phyloP scores from a whole-genome alignment of 2,113 vertebrate genomes.

The Oryzias melastigma region DNA sequence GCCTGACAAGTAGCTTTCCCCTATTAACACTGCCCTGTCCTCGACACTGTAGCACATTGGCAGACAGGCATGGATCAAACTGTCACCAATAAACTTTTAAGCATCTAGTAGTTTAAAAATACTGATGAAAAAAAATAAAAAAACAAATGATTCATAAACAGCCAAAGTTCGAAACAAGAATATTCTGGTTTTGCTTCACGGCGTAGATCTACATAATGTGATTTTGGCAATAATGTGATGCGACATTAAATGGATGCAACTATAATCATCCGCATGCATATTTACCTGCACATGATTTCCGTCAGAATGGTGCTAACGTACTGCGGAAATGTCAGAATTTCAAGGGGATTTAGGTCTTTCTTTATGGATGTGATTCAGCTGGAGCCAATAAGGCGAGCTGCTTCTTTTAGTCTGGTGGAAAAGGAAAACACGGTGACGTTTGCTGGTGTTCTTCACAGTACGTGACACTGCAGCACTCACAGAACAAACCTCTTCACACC shows the following conservation, averaged over 20 bases:
- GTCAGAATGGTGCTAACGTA: constrained; percentile 31
- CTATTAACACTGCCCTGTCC: constrained; percentile 65
- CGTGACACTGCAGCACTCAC: constrained; percentile 31
- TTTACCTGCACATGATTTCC: constrained; percentile 25
- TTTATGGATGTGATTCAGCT: constrained; percentile 29
- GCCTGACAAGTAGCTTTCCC: constrained; percentile 61
- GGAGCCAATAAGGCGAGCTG: constrained; percentile 35
- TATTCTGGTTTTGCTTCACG: constrained; percentile 9
- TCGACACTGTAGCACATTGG: constrained; percentile 20
- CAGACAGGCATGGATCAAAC: constrained; percentile 11
- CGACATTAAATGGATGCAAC: constrained; percentile 23
- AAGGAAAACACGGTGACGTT: constrained; percentile 22
- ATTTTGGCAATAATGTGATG: constrained; percentile 24
- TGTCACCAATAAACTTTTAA: constrained; percentile 46
- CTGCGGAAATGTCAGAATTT: constrained; percentile 36
- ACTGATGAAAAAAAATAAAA: no score
- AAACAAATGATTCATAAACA: constrained; percentile 28
- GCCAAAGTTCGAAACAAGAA: constrained; percentile 40
- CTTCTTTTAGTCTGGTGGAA: constrained; percentile 29
- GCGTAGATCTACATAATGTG: neutral
- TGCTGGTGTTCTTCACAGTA: constrained; percentile 14
- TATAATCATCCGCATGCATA: constrained; percentile 26
- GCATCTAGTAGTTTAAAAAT: constrained; percentile 68
- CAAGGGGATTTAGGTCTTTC: constrained; percentile 33
- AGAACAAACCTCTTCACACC: constrained; percentile 50